Base-by-base conservation (phyloP, 2,113 vertebrate species). In the Phrynocephalus versicolor region DNA sequence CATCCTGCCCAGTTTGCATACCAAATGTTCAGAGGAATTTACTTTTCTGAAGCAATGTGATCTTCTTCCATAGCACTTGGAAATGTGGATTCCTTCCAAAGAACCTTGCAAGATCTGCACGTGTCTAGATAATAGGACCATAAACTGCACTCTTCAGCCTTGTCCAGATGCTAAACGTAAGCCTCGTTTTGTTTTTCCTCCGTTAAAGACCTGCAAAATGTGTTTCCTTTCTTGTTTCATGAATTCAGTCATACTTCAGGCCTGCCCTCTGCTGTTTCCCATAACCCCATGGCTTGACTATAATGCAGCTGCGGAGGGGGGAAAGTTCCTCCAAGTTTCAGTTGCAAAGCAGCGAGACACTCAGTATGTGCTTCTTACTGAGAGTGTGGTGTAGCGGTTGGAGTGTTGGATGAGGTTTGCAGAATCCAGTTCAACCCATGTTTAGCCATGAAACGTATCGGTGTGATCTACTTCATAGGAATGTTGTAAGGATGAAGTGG, bases 91-190 rank as follows among this genome's bases (percentile, higher is more conserved):
- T 78, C 97, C 98, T 0, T 78, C 95, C 16, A 93, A 96, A 0
- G 96, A 97, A 79, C 98, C 97, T 27, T 99, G 99, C 90, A 92
- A 96, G 88, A 96, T 99, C 91, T 99, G 99, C 91, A 95, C 92
- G 0, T 99, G 98, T 89, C 94, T 98, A 2, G 96, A 97, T 3
- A 96, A 96, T 35, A 96, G 95, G 90, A 96, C 58, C 80, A 93
- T 98, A 81, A 98, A 98, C 94, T 99, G 99, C 90, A 98, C 96
- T 0, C 62, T 86, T 1, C 94, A 94, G 37, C 97, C 98, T 45
- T 99, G 99, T 89, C 95, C 96, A 1, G 94, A 97, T 1, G 62
- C 94, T 72, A 96, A 92, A 97, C 78, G 98, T 98, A 94, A 97
- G 91, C 55, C 57, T 60, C 8, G 33, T 73, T 23, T 73, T 73